phyloP scores from a whole-genome alignment of 2,888 invertebrate species.

The Capitulum mitella region DNA sequence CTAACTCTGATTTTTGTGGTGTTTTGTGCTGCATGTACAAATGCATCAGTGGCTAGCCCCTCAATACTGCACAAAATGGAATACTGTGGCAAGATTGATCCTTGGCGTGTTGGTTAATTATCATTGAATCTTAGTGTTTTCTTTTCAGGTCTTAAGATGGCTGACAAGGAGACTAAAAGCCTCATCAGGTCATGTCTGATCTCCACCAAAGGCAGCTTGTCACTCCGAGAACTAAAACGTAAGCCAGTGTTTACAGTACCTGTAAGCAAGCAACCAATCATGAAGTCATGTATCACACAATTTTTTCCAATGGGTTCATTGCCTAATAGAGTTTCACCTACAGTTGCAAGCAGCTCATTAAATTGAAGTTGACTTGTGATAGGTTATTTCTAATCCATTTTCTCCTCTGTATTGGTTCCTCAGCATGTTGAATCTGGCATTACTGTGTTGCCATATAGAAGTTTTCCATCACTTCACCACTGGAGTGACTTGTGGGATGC shows the following conservation, averaged over 20 bases:
- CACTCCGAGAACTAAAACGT: background rate
- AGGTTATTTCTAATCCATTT: background rate
- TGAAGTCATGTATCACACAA: background rate
- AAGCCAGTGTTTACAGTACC: background rate
- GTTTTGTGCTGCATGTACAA: too few species aligned
- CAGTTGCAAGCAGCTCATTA: too few species aligned
- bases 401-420: background rate
- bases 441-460: background rate
- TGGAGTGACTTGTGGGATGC: background rate
- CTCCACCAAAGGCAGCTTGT: background rate
- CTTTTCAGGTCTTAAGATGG: conserved; percentile 2
- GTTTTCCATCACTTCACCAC: background rate
- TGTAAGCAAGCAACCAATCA: too few species aligned
- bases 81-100: too few species aligned
- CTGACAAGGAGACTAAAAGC: background rate
- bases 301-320: background rate
- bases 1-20: too few species aligned
- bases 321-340: too few species aligned
- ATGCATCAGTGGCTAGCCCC: too few species aligned
- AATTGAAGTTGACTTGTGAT: too few species aligned
- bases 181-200: background rate
- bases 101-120: too few species aligned
- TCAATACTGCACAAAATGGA: too few species aligned
- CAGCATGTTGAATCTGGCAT: background rate
- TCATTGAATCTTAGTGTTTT: too few species aligned